Conservation (phyloP, 2,113 vertebrate genomes). For the Pongo pygmaeus region DNA sequence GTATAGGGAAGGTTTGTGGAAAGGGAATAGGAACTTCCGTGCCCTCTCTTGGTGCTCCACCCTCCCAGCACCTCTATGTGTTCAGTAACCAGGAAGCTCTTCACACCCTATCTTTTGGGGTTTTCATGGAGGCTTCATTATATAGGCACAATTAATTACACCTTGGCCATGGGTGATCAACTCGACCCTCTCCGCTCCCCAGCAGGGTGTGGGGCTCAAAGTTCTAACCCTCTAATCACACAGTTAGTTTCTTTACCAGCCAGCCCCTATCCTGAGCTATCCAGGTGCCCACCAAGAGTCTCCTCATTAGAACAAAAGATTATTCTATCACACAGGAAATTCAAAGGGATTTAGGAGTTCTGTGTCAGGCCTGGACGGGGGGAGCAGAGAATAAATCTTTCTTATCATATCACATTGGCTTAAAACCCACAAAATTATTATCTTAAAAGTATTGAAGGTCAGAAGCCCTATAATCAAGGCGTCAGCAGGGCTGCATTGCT, state of each 20-base stretch:
- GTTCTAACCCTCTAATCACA: not conserved
- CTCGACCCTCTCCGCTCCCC: not conserved
- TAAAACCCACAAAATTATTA: not conserved
- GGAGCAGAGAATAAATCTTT: not conserved
- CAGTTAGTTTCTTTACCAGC: not conserved
- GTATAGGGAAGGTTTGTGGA: not conserved
- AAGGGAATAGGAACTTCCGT: not conserved
- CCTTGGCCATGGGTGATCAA: not conserved
- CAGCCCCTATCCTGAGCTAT: not conserved
- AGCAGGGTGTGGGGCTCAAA: not conserved
- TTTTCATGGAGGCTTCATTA: not conserved
- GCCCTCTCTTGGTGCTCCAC: not conserved
- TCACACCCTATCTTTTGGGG: not conserved
- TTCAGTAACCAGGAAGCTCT: not conserved
- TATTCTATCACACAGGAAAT: not conserved
- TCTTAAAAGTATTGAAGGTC: not conserved
- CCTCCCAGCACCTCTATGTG: not conserved
- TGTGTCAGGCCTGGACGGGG: not conserved
- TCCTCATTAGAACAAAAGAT: not conserved
- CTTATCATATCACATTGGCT: not conserved
- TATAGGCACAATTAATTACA: not conserved
- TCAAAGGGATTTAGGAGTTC: not conserved
- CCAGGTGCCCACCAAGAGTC: not conserved
- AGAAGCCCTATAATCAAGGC: not conserved
- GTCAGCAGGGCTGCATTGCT: not conserved